Base-by-base conservation (phyloP, 2,888 invertebrate species). In the Stenodera caucasica region DNA sequence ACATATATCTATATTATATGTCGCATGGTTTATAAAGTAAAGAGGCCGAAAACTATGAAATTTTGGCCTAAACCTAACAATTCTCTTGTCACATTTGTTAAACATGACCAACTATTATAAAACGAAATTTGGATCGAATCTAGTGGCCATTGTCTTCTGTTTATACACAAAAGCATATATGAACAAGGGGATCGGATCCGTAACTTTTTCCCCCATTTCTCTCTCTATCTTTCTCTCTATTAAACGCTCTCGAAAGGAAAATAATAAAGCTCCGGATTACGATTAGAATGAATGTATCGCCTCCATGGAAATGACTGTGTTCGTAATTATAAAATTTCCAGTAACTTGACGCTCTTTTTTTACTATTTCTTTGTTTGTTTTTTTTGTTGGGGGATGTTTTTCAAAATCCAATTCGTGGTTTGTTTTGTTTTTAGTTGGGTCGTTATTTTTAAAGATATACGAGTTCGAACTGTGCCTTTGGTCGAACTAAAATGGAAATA, bases 61-160 rank as follows among this genome's bases (percentile, higher is more conserved):
- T 9, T 18, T 4, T 11, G 11, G 9, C n/a, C 21, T 21, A 45
- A 18, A 45, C 18, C 21, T 9, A 3, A 12, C 45, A 45, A 45
- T 45, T 56, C 56, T 60, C 55, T 37, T 37, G 30, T 50, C 59
- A 49, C 56, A 53, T 60, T 60, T 60, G 60, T 56, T 56, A 33
- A 26, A 56, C 53, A 59, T 50, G 21, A 49, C 53, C 52, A 56
- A 53, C 60, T 49, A 60, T 60, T 60, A 56, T 55, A 51, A 55
- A 51, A 30, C n/a, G 45, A 52, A 37, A 32, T 52, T 56, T 45
- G 56, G 37, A 56, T 60, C 53, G 53, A 35, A 56, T 51, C 56
- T 53, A 56, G 45, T 55, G 52, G 29, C 40, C 29, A 49, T 60
- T 60, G 60, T 60, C 8, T 15, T 21, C 45, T 21, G 11, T 21